Conservation (phyloP, 2,888 invertebrate genomes). For the Conops quadrifasciatus region DNA sequence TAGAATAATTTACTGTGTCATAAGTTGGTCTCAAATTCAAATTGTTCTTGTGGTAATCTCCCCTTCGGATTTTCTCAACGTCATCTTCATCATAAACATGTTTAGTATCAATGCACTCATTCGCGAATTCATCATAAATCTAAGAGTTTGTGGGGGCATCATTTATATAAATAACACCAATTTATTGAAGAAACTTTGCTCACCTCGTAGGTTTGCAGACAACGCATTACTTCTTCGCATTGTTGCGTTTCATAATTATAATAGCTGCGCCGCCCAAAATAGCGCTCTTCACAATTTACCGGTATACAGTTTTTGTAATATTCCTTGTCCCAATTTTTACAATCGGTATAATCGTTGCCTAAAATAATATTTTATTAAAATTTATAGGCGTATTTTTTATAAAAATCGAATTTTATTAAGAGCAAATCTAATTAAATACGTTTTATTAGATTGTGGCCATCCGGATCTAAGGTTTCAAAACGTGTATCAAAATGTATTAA, state of each 20-base stretch:
- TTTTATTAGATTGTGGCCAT: slow-evolving; percentile 45
- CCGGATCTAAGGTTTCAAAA: slow-evolving; percentile 53
- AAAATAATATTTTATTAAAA: slow-evolving; percentile 7
- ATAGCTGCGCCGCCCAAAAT: slow-evolving; percentile 67
- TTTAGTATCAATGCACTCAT: slow-evolving; percentile 48
- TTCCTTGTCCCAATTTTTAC: slow-evolving; percentile 65
- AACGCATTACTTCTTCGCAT: slow-evolving; percentile 51
- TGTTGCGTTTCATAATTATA: slow-evolving; percentile 61
- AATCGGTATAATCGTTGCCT: slow-evolving; percentile 50
- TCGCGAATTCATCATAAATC: slow-evolving; percentile 48
- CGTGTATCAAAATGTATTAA: slow-evolving; percentile 56
- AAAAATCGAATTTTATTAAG: too few relatives aligned
- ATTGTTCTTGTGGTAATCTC: slow-evolving; percentile 41
- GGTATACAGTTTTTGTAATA: slow-evolving; percentile 67
- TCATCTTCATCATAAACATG: slow-evolving; percentile 48
- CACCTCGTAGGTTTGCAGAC: slow-evolving; percentile 39
- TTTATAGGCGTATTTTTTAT: neutral
- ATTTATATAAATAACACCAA: slow-evolving; percentile 7
- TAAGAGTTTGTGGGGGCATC: too few relatives aligned
- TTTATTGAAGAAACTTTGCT: slow-evolving; percentile 7
- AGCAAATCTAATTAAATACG: slow-evolving; percentile 37
- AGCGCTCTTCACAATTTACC: slow-evolving; percentile 68
- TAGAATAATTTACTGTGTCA: slow-evolving; percentile 6
- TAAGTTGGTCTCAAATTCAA: slow-evolving; percentile 22
- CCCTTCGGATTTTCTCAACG: slow-evolving; percentile 44